A percentile compares a stretch with the other conserved stretches of the same genome.
Evolutionary conservation across 1,140 invertebrate genomes (phyloP).

Genomic region (Cydia fagiglandana): DNA sequence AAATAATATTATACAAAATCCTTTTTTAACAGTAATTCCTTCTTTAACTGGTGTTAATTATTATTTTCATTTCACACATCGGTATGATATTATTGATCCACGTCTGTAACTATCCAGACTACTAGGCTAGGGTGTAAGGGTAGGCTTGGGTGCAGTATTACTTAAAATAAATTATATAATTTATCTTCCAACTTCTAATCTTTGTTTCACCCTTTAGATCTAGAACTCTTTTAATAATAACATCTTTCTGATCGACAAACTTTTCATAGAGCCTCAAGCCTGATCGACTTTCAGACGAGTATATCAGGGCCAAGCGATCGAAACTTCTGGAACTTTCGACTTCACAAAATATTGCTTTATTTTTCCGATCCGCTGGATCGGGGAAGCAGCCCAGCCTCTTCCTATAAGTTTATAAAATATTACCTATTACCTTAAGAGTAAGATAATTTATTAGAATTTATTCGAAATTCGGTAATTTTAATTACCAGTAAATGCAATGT

Average conservation of each 20-base stretch:
- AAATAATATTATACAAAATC: too few species aligned
- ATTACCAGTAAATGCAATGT: neutral
- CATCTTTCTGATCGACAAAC: constrained; percentile 23
- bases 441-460: neutral
- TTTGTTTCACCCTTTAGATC: neutral
- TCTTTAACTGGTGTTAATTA: too few species aligned
- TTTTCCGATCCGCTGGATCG: constrained; percentile 13
- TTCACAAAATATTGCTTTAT: constrained; percentile 28
- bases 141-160: neutral
- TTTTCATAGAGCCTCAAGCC: neutral
- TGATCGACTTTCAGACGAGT: constrained; percentile 31
- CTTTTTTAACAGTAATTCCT: too few species aligned
- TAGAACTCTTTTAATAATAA: constrained; percentile 19
- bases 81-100: neutral
- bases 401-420: constrained; percentile 12
- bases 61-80: too few species aligned
- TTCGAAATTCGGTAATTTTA: neutral
- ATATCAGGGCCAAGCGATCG: constrained; percentile 26
- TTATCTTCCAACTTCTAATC: neutral
- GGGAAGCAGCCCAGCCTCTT: neutral
- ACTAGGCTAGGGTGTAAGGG: too few species aligned
- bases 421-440: neutral
- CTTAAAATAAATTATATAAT: neutral
- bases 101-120: neutral
- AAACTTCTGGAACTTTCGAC: constrained; percentile 28